These are phyloP conservation scores for Microplitis manilae DNA, from an alignment of 2,888 invertebrate genomes.

Conservation along the genomic window DNA sequence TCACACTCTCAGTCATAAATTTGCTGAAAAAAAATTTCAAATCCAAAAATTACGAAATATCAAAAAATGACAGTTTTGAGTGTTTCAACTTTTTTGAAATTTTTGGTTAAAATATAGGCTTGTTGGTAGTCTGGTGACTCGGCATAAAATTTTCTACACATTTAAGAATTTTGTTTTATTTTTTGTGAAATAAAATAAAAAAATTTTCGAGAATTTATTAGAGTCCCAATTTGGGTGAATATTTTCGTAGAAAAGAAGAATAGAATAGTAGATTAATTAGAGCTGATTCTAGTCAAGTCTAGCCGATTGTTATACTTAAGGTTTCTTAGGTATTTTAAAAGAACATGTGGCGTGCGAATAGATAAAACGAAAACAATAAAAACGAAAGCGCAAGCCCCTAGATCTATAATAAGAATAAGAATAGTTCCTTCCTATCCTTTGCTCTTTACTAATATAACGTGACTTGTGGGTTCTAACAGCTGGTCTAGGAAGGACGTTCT, in stretches of 20 bases:
- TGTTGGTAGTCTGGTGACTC: no score
- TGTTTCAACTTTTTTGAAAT: no score
- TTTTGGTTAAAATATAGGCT: no score
- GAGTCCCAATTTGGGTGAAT: background rate
- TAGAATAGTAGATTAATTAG: conserved; percentile 13
- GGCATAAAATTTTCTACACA: no score
- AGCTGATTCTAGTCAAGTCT: conserved; percentile 32
- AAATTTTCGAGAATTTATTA: background rate
- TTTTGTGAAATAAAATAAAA: background rate
- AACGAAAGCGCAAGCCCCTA: background rate
- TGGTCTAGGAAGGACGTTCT: background rate
- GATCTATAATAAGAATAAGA: background rate
- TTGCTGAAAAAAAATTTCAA: no score
- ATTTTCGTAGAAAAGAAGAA: background rate
- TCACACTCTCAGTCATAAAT: no score
- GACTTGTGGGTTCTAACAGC: background rate
- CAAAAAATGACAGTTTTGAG: no score
- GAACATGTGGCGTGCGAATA: conserved; percentile 71
- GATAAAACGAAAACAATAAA: conserved; percentile 49
- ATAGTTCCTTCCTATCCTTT: background rate
- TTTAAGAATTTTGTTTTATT: background rate
- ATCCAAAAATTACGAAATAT: no score
- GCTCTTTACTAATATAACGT: background rate
- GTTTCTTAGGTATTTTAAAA: conserved; percentile 34
- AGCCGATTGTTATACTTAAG: background rate